phyloP scores from a whole-genome alignment of 2,797 vertebrate species.

The Megalops cyprinoides region DNA sequence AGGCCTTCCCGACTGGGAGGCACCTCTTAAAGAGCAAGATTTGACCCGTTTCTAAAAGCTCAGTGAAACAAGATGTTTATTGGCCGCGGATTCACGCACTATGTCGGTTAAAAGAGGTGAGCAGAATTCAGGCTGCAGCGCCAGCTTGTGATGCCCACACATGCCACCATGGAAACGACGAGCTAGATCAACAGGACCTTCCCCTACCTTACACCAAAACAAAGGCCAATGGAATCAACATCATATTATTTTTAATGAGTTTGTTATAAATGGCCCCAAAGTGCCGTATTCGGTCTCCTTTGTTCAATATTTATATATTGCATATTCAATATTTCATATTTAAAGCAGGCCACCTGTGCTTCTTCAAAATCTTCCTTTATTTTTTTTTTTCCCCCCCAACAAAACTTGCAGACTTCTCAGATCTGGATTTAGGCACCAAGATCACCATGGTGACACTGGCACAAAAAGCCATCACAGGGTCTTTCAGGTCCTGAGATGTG shows the following conservation, averaged over 20 bases:
- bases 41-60: constrained; percentile 30
- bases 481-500: too few relatives aligned
- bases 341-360: constrained; percentile 54
- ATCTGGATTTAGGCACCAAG: constrained; percentile 78
- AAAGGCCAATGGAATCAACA: background rate
- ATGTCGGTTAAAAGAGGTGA: background rate
- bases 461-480: constrained; percentile 74
- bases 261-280: background rate
- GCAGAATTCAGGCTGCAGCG: too few relatives aligned
- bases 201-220: background rate
- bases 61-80: background rate
- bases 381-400: too few relatives aligned
- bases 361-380: too few relatives aligned
- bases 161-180: too few relatives aligned
- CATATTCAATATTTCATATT: constrained; percentile 44
- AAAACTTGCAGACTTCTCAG: constrained; percentile 69
- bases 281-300: background rate
- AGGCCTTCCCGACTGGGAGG: constrained; percentile 17
- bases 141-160: too few relatives aligned
- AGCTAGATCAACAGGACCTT: background rate
- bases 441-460: constrained; percentile 71
- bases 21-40: constrained; percentile 31
- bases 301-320: too few relatives aligned
- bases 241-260: background rate
- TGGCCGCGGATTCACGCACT: background rate